A percentile compares a stretch with the other conserved stretches of the same genome.
Evolutionary conservation across 2,113 vertebrate genomes (phyloP).

Genomic region (Pelvicachromis taeniatus): DNA sequence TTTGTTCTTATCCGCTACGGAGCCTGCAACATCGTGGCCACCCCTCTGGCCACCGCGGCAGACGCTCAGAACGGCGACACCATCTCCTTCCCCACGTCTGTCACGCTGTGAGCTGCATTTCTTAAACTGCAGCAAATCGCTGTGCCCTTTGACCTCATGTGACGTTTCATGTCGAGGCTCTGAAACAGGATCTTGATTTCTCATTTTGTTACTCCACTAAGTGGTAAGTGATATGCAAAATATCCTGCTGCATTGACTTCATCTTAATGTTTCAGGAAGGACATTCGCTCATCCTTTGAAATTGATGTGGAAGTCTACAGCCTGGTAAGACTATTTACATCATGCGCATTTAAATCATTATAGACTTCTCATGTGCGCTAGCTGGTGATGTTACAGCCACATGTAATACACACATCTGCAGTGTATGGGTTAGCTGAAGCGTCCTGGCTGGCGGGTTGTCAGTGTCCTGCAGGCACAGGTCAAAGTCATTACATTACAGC

Average conservation of each 20-base stretch:
- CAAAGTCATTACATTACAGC: too few relatives aligned
- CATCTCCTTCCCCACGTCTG: constrained; percentile 74
- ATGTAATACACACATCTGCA: neutral
- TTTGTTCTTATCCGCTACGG: constrained; percentile 78
- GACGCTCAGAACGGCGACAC: constrained; percentile 77
- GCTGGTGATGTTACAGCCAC: neutral
- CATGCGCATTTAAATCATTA: rapidly evolving
- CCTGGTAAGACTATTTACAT: constrained; percentile 66
- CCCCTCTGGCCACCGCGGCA: constrained; percentile 73
- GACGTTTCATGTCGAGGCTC: neutral
- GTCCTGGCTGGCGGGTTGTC: rapidly evolving
- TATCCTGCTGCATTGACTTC: neutral
- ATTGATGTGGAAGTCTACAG: constrained; percentile 82
- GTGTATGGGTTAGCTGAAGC: neutral
- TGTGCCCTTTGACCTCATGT: neutral
- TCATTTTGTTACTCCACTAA: neutral
- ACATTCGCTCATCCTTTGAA: constrained; percentile 73
- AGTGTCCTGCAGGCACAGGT: too few relatives aligned
- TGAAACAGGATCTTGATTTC: neutral
- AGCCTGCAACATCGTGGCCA: constrained; percentile 71
- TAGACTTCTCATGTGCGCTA: neutral
- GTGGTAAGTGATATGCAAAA: rapidly evolving
- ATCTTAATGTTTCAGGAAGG: constrained; percentile 53
- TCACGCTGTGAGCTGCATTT: constrained; percentile 68
- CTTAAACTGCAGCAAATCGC: neutral